phyloP scores from a whole-genome alignment of 2,888 invertebrate species.

The Pseudococcus jackbeardsleyi region DNA sequence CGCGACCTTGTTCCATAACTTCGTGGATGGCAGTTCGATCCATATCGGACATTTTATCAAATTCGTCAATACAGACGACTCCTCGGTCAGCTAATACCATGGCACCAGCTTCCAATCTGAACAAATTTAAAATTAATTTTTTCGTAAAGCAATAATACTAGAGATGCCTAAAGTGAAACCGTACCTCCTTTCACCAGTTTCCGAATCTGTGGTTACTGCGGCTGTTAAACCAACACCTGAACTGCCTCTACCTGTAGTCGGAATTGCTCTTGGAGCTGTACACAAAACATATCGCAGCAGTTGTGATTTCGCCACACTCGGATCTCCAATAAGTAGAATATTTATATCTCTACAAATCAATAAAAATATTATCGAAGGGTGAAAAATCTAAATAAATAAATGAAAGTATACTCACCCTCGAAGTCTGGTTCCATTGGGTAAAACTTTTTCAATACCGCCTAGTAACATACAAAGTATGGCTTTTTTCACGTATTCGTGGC shows the following conservation, averaged over 20 bases:
- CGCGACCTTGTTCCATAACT: conserved; percentile 98
- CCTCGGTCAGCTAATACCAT: conserved; percentile 99
- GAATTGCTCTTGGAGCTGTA: conserved; percentile 95
- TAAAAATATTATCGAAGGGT: neutral
- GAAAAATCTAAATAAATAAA: no score
- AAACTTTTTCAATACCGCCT: conserved; percentile 94
- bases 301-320: conserved; percentile 99
- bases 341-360: conserved; percentile 79
- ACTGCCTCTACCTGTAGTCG: conserved; percentile 97
- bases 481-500: conserved; percentile 95
- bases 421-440: conserved; percentile 91
- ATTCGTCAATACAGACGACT: conserved; percentile 97
- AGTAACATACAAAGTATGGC: conserved; percentile 94
- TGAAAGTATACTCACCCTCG: conserved; percentile 81
- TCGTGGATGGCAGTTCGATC: conserved; percentile 99
- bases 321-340: conserved; percentile 95
- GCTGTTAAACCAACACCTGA: conserved; percentile 99
- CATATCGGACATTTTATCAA: conserved; percentile 99
- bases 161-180: neutral
- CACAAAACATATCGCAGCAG: conserved; percentile 91
- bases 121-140: neutral
- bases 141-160: no score
- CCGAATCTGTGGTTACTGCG: conserved; percentile 96
- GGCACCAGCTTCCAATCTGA: conserved; percentile 94
- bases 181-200: conserved; percentile 84